Percentiles rank a stretch among this genome's conserved stretches.
phyloP scores from a whole-genome alignment of 2,888 invertebrate genomes.

The Oxycera nigricornis region DNA sequence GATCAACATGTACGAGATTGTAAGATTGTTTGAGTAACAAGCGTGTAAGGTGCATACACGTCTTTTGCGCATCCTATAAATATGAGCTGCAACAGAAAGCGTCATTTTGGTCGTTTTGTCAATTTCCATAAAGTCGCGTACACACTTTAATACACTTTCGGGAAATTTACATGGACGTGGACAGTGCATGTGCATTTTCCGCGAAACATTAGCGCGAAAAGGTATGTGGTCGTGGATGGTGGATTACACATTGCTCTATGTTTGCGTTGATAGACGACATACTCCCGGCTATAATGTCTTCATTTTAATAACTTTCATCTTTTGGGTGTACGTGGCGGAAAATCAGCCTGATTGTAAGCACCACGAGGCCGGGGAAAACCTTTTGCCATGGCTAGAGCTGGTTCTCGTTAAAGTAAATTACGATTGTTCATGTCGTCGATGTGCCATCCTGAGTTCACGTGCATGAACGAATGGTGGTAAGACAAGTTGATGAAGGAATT shows the following conservation, averaged over 20 bases:
- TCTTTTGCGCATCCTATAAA: constrained; percentile 2
- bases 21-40: constrained; percentile 36
- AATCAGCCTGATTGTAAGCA: neutral
- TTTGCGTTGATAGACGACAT: constrained; percentile 28
- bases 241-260: neutral
- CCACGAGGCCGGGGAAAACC: neutral
- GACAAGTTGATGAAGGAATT: neutral
- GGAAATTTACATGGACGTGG: constrained; percentile 32
- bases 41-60: constrained; percentile 34
- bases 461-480: neutral
- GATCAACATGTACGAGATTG: constrained; percentile 40
- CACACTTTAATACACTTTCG: constrained; percentile 37
- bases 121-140: constrained; percentile 34
- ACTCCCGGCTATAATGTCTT: constrained; percentile 43
- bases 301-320: constrained; percentile 46
- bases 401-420: neutral
- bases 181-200: constrained; percentile 23
- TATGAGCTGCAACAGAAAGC: constrained; percentile 11
- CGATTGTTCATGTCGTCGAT: neutral
- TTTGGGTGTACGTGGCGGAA: constrained; percentile 15
- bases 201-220: constrained; percentile 16
- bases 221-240: constrained; percentile 4
- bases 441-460: neutral
- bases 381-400: neutral
- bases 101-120: neutral